phyloP scores from a whole-genome alignment of 2,113 vertebrate genomes.

The Ifrita kowaldi region DNA sequence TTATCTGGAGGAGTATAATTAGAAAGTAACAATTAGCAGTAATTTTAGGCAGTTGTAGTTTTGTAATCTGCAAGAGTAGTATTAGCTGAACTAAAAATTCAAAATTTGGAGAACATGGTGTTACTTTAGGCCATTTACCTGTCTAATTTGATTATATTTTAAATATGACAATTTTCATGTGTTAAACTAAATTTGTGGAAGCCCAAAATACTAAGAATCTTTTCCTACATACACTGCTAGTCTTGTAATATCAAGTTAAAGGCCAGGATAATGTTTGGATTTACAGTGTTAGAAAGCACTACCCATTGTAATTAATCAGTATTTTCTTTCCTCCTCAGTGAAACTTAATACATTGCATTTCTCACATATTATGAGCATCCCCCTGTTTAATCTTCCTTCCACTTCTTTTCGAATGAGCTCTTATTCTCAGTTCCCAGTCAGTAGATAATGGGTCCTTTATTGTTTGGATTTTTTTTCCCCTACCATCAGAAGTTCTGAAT shows the following conservation, averaged over 20 bases:
- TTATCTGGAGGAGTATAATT: neutral
- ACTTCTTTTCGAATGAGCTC: neutral
- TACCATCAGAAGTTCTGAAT: neutral
- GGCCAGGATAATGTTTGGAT: neutral
- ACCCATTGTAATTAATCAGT: neutral
- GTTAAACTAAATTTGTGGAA: neutral
- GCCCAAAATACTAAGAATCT: neutral
- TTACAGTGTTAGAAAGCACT: neutral
- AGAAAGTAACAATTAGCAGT: neutral
- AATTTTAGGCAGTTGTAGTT: neutral
- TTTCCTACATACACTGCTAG: neutral
- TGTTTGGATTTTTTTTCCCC: fast-evolving
- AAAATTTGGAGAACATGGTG: neutral
- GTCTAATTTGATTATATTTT: neutral
- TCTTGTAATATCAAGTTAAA: neutral
- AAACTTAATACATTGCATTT: neutral
- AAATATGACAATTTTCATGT: neutral
- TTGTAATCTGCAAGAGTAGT: neutral
- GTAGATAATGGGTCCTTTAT: neutral
- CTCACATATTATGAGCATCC: neutral
- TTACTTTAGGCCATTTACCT: neutral
- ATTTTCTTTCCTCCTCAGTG: neutral
- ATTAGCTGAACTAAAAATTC: neutral
- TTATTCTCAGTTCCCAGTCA: neutral
- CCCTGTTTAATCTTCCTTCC: neutral